Evolutionary conservation across 2,888 invertebrate genomes (phyloP), one percentile per base, ranked within the genome.

Genomic region (Hoplodrina ambigua): DNA sequence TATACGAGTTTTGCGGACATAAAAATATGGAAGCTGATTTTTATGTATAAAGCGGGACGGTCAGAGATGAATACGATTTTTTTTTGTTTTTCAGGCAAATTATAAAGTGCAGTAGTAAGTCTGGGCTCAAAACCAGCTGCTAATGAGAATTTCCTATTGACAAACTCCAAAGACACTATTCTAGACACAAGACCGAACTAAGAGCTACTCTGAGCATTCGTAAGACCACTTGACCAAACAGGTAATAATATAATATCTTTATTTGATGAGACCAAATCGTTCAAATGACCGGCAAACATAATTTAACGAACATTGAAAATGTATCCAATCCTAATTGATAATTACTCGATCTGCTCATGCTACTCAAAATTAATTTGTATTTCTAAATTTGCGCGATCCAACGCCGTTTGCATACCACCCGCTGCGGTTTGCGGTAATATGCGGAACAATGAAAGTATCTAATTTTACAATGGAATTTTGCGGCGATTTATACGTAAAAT

Each of bases 351-450:
- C 13, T 50, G 55, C 50, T 49, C 10, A 15, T 20, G 11, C 5
- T 0, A 30, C 41, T 50, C 8, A 66, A 59, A 8, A 55, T 44
- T 52, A 66, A 66, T 66, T 52, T 25, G 25, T 58, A 64, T 44
- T 56, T 64, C 58, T 17, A 46, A 55, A 56, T 52, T 56, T 59
- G 6, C n/a, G 20, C 25, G 55, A 52, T 44, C 30, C 19, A 4
- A 52, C 17, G 44, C 25, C 74, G 55, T 49, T 50, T 15, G 19
- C 74, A 66, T 37, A 66, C 72, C 66, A 52, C 30, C 25, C 33
- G 19, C 20, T 60, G 74, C 7, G 72, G 59, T 60, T 59, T 37
- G 55, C 13, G n/a, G 55, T 17, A 37, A n/a, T 5, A 54, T 6
- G 11, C 15, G 33, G 7, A 57, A n/a, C 52, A 41, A 25, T 37